Evolutionary conservation across 2,888 invertebrate species (phyloP).

Genomic region (Polydesmus complanatus): DNA sequence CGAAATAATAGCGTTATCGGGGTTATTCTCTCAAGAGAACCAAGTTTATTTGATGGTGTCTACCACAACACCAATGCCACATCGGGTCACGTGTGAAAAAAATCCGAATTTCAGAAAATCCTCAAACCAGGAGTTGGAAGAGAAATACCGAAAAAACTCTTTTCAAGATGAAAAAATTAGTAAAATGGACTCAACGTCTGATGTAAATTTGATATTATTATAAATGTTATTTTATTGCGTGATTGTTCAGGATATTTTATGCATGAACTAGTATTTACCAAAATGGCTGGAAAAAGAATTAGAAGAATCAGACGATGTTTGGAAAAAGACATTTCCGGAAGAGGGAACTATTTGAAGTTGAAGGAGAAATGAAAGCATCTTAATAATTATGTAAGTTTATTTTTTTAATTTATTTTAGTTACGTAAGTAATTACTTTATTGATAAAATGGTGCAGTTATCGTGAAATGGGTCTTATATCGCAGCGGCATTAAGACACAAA

Average conservation of each 20-base stretch:
- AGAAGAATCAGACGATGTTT: slow-evolving; percentile 26
- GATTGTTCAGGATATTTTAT: slow-evolving; percentile 17
- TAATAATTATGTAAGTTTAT: no score
- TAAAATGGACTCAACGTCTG: no score
- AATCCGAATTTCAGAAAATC: neutral
- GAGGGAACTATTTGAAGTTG: no score
- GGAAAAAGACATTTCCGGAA: no score
- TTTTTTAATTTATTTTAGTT: no score
- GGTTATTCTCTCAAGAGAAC: slow-evolving; percentile 42
- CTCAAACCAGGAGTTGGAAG: slow-evolving; percentile 5
- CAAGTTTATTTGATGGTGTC: slow-evolving; percentile 46
- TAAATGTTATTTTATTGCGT: slow-evolving; percentile 16
- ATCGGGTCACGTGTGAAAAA: neutral
- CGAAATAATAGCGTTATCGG: slow-evolving; percentile 41
- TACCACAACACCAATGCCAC: slow-evolving; percentile 44
- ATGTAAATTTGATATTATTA: no score
- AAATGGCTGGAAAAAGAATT: slow-evolving; percentile 34
- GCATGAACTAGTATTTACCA: slow-evolving; percentile 27
- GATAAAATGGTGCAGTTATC: no score
- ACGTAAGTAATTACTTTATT: no score
- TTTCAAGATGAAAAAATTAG: slow-evolving; percentile 3
- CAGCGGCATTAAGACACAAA: no score
- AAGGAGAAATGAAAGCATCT: no score
- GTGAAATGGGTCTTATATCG: no score
- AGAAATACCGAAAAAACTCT: slow-evolving; percentile 19